A percentile compares a stretch with the other conserved stretches of the same genome.
Conservation (phyloP, 2,888 invertebrate genomes). For the Tetrapedia diversipes region DNA sequence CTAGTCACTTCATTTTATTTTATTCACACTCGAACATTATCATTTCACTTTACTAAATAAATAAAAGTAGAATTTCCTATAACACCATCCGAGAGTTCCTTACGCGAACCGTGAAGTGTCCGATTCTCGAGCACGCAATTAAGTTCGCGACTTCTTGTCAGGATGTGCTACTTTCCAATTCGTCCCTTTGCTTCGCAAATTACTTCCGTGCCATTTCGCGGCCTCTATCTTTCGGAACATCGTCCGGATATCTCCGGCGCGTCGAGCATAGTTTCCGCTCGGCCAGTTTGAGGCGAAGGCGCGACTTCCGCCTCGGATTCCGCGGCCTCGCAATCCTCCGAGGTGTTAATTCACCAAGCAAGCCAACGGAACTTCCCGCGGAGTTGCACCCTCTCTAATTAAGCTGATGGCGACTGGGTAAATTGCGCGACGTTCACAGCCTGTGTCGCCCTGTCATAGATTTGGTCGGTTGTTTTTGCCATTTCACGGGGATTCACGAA, state of each 20-base stretch:
- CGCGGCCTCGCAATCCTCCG: constrained; percentile 14
- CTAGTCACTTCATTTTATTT: too few species aligned
- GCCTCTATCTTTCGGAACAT: constrained; percentile 59
- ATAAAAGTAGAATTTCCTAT: too few species aligned
- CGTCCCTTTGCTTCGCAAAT: constrained; percentile 63
- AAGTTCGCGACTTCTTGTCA: constrained; percentile 53
- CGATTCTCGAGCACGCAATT: constrained; percentile 62
- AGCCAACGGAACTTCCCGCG: background rate
- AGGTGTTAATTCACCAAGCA: constrained; percentile 35
- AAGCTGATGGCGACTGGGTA: background rate
- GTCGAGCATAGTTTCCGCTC: constrained; percentile 37
- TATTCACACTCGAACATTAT: too few species aligned
- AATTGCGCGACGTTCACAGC: background rate
- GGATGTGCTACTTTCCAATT: constrained; percentile 32
- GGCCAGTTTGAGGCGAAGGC: background rate
- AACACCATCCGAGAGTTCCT: too few species aligned
- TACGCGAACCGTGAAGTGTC: background rate
- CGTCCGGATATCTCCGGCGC: constrained; percentile 43
- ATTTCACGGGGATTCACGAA: background rate
- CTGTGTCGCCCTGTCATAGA: background rate
- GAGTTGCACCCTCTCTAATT: constrained; percentile 10
- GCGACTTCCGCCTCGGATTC: background rate
- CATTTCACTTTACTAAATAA: too few species aligned
- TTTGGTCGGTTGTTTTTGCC: too few species aligned
- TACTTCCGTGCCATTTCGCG: constrained; percentile 66